Base-by-base conservation (phyloP, 2,888 invertebrate species). In the Noctua comes region DNA sequence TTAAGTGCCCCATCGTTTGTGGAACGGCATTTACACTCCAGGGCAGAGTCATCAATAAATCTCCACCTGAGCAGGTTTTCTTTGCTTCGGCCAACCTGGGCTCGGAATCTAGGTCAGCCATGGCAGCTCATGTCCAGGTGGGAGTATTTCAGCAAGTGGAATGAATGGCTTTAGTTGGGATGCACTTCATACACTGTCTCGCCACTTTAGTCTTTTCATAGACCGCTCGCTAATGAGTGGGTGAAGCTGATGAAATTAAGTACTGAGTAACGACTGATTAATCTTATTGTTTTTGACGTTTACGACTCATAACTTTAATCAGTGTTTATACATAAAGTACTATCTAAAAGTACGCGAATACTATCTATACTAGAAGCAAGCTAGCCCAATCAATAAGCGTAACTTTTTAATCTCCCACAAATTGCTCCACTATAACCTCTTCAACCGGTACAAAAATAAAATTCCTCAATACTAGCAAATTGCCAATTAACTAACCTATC, bases 401-500 rank as follows among this genome's bases (percentile, higher is more conserved):
- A 8, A 64, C 57, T 64, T 68, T 40, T 31, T n/a, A 65, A 82
- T 68, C 57, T n/a, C 51, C 18, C 18, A 66, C 43, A 68, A 71
- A 68, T 51, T 43, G 27, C 51, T 65, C 11, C 7, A 36, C 70
- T 16, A 31, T 48, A 73, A 71, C 46, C 11, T 21, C 46, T 74
- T 13, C 2, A 48, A 70, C 36, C n/a, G 10, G 21, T 68, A 27
- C 6, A 62, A 76, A 82, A 83, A 79, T 59, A 69, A 78, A 75
- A 76, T 16, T 51, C 7, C 5, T 74, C 68, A 68, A 66, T 70
- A 48, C 68, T n/a, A 13, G 54, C 54, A 71, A 74, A 77, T 83
- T 83, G 64, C 51, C 83, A 83, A 83, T 86, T 65, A 76, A 73
- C 68, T 7, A 62, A 69, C 51, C 36, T 82, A 69, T 83, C 70